Base-by-base conservation (phyloP, 2,888 invertebrate genomes). In the Apamea epomidion region DNA sequence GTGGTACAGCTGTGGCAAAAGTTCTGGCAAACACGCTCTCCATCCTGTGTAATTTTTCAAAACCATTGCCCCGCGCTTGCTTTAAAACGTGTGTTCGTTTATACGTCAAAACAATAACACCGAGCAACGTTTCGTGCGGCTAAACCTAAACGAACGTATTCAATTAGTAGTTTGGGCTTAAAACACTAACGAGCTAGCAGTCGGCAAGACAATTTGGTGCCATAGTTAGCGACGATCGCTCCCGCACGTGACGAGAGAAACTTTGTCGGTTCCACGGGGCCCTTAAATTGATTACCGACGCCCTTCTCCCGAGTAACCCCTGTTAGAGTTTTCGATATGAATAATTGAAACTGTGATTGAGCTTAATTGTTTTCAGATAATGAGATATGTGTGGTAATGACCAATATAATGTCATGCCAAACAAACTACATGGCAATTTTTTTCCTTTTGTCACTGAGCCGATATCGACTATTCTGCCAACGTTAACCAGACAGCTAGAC, bases 221-320 rank as follows among this genome's bases (percentile, higher is more conserved):
- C 78, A 83, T 88, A 88, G 90, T 88, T 86, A 88, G 82, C 77
- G 88, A 84, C 86, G 88, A 90, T 84, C 78, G 80, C 70, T 73
- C 70, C 21, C 83, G 88, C 80, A 90, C 90, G 89, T 91, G 90
- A 87, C 90, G 82, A 82, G 81, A 71, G 82, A 76, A 91, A 90
- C 83, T 90, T 90, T 77, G 74, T 71, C 84, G 80, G 79, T 85
- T 83, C 64, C 78, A 70, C 82, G 73, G 80, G 78, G 79, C 87
- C 88, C 85, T 89, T 85, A 89, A 92, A 93, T 93, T 92, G 90
- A 93, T 92, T 91, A 90, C 80, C 65, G 76, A 76, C 84, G 86
- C 78, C 89, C 87, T 84, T 79, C 87, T 86, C 78, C 80, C 75
- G 37, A 73, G 82, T 80, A 85, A 82, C 78, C 84, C 87, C 82